Percentiles rank a stretch among this genome's conserved stretches.
phyloP scores from a whole-genome alignment of 2,797 vertebrate genomes.

The Pteropus rufus region DNA sequence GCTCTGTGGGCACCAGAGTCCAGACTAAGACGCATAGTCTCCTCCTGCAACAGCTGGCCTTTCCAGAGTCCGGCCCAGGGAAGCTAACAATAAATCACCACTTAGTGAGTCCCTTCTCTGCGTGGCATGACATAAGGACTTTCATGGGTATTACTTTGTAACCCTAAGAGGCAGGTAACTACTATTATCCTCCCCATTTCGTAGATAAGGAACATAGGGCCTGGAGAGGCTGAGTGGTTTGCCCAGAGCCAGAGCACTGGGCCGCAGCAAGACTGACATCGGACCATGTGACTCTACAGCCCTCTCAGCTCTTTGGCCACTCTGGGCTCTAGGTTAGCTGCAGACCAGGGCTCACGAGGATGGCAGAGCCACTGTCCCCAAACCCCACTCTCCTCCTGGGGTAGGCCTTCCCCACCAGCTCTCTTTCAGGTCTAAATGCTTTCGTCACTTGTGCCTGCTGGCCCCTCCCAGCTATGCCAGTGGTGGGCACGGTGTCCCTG shows the following conservation, averaged over 20 bases:
- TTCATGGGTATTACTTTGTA: neutral
- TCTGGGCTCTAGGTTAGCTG: neutral
- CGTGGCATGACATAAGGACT: neutral
- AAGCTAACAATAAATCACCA: too few relatives aligned
- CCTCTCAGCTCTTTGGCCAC: neutral
- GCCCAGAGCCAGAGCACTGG: neutral
- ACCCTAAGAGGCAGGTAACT: neutral
- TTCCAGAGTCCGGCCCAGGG: neutral
- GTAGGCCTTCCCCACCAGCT: neutral
- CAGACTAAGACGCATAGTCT: neutral
- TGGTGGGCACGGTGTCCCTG: neutral
- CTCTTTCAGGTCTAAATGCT: neutral
- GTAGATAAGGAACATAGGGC: neutral
- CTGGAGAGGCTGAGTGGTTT: neutral
- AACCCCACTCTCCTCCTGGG: neutral
- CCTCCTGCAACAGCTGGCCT: neutral
- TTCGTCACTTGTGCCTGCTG: neutral
- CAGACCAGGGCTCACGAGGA: too few relatives aligned
- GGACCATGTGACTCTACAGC: neutral
- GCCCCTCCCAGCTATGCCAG: neutral
- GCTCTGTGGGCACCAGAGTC: neutral
- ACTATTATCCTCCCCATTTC: neutral
- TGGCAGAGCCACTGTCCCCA: neutral
- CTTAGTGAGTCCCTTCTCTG: neutral
- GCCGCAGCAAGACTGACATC: neutral